These are phyloP conservation scores for Leucophenga varia DNA, from an alignment of 1,140 invertebrate species.

Conservation along the genomic window DNA sequence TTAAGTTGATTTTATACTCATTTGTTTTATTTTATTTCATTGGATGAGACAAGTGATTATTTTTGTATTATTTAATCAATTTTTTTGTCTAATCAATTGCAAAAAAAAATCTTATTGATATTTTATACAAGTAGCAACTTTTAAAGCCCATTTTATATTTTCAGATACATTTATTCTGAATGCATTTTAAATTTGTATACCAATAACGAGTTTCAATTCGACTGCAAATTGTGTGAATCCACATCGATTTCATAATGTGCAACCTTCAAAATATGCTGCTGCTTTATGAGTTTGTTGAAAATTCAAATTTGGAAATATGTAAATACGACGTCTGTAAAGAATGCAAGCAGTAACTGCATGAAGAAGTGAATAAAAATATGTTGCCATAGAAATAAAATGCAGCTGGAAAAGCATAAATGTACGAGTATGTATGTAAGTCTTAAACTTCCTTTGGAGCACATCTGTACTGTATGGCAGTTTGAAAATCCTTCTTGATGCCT, in stretches of 20 bases:
- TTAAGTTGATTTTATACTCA: slow-evolving; percentile 12
- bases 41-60: not conserved
- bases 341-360: too few relatives aligned
- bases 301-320: slow-evolving; percentile 53
- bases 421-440: too few relatives aligned
- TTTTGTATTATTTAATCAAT: not conserved
- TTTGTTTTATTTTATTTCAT: slow-evolving; percentile 29
- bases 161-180: too few relatives aligned
- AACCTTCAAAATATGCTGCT: slow-evolving; percentile 52
- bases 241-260: too few relatives aligned
- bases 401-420: too few relatives aligned
- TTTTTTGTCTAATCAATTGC: slow-evolving; percentile 9
- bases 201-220: too few relatives aligned
- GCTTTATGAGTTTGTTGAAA: slow-evolving; percentile 38
- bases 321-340: slow-evolving; percentile 26
- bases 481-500: slow-evolving; percentile 3
- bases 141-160: too few relatives aligned
- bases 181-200: too few relatives aligned
- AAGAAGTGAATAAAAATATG: too few relatives aligned
- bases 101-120: slow-evolving; percentile 16
- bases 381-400: too few relatives aligned
- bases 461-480: not conserved
- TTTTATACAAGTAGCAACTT: too few relatives aligned
- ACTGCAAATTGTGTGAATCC: too few relatives aligned
- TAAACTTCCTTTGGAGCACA: not conserved